Evolutionary conservation across 2,797 vertebrate species (phyloP).

Genomic region (Phalanger gymnotis): DNA sequence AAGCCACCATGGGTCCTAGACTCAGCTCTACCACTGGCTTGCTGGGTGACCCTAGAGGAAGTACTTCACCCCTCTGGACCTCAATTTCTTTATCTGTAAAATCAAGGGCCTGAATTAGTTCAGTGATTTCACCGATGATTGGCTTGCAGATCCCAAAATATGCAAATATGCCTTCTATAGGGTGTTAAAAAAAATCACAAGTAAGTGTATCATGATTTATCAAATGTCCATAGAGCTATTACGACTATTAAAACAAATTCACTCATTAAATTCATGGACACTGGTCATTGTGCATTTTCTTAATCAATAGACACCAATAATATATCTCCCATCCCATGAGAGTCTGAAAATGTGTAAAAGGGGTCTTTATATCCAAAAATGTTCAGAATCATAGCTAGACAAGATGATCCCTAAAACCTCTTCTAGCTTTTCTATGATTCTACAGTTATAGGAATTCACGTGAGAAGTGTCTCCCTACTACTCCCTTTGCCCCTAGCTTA

Average conservation of each 20-base stretch:
- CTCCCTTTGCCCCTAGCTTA: neutral
- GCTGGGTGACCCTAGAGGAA: neutral
- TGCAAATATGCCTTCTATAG: neutral
- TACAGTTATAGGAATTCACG: neutral
- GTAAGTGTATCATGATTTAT: neutral
- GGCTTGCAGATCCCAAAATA: neutral
- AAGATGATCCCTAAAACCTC: neutral
- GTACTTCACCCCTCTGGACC: neutral
- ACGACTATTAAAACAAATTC: neutral
- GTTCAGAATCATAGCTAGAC: neutral
- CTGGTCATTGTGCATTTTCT: neutral
- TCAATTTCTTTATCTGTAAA: neutral
- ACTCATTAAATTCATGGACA: neutral
- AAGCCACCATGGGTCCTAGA: neutral
- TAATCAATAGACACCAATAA: neutral
- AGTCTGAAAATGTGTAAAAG: neutral
- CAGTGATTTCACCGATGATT: neutral
- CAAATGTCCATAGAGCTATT: neutral
- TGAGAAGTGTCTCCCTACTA: neutral
- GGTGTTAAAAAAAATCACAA: neutral
- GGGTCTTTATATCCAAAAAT: neutral
- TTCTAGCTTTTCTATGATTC: neutral
- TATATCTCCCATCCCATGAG: neutral
- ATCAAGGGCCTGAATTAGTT: too few species aligned
- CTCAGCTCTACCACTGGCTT: neutral